Conservation (phyloP, 37 sponge, comb jelly and placozoan species). For the Geodia barretti region DNA sequence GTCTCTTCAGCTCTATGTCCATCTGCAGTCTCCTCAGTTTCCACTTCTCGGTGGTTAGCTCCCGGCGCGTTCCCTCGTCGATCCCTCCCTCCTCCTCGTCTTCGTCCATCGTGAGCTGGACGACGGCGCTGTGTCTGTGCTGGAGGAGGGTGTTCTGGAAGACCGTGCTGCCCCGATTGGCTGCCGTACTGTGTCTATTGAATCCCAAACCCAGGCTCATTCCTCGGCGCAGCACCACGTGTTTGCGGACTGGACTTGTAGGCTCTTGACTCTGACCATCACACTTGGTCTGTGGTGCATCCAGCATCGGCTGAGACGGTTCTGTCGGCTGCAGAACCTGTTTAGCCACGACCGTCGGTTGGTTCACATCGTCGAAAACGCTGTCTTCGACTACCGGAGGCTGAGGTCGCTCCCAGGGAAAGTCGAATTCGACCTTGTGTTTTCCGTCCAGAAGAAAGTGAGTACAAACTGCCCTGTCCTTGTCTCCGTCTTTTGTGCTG, state of each 20-base stretch:
- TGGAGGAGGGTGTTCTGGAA: background rate
- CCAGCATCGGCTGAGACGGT: too few relatives aligned
- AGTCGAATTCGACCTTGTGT: background rate
- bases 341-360: background rate
- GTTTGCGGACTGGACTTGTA: background rate
- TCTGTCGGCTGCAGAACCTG: background rate
- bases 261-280: too few relatives aligned
- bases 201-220: conserved; percentile 19
- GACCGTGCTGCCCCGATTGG: background rate
- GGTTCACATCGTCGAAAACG: background rate
- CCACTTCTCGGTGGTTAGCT: conserved; percentile 23
- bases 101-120: background rate
- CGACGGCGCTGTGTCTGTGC: background rate
- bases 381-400: background rate
- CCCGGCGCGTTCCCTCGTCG: conserved; percentile 34
- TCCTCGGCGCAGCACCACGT: background rate
- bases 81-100: conserved; percentile 26
- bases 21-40: conserved; percentile 29
- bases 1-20: conserved; percentile 29
- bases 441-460: background rate
- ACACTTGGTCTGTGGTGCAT: background rate
- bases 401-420: conserved; percentile 11
- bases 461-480: background rate
- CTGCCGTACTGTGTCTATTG: background rate
- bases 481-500: too few relatives aligned